Evolutionary conservation across 2,888 invertebrate genomes (phyloP).

Genomic region (Arrhopalites spinosus): DNA sequence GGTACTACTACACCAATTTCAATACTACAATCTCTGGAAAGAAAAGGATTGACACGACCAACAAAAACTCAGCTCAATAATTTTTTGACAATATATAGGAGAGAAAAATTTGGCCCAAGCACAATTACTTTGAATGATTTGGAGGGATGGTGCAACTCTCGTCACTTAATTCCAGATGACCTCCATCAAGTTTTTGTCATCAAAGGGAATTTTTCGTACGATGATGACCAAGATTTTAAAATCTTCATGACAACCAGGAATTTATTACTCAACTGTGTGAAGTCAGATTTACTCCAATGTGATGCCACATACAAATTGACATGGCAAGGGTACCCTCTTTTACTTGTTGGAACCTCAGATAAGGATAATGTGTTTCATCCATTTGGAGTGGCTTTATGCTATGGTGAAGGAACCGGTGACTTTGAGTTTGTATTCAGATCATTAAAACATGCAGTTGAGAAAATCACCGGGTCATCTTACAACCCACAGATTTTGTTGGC

Average conservation of each 20-base stretch:
- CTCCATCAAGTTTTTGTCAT: too few relatives aligned
- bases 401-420: not conserved
- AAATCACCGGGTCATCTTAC: not conserved
- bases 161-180: too few relatives aligned
- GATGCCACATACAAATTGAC: not conserved
- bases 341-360: not conserved
- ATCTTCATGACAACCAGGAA: not conserved
- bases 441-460: not conserved
- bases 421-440: not conserved
- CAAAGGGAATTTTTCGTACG: too few relatives aligned
- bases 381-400: not conserved
- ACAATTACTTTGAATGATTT: too few relatives aligned
- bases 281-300: not conserved
- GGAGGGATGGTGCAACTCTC: too few relatives aligned
- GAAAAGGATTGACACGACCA: too few relatives aligned
- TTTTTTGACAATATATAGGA: too few relatives aligned
- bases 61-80: too few relatives aligned
- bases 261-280: not conserved
- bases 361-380: not conserved
- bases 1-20: too few relatives aligned
- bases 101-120: too few relatives aligned
- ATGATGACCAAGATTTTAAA: not conserved
- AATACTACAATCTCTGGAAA: too few relatives aligned
- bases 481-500: not conserved
- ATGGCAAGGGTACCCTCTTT: not conserved